A percentile compares a stretch with the other conserved stretches of the same genome.
phyloP scores from a whole-genome alignment of 2,888 invertebrate species.

The Lamellibrachia satsuma region DNA sequence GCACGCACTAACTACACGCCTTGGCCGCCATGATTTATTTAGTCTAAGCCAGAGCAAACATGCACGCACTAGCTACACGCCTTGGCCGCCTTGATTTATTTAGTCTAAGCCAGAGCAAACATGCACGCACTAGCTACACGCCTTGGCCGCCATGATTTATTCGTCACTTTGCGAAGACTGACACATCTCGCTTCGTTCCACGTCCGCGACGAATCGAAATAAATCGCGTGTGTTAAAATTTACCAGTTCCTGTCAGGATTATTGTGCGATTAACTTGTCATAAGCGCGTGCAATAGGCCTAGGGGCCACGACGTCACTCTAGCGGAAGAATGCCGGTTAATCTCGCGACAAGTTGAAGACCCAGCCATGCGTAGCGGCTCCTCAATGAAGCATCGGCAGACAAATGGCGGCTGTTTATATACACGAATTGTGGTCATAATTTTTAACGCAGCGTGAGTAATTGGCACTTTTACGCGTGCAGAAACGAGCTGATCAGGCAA shows the following conservation, averaged over 20 bases:
- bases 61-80: not conserved
- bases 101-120: not conserved
- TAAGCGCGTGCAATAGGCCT: not conserved
- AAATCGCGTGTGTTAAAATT: not conserved
- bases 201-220: slow-evolving; percentile 6
- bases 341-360: not conserved
- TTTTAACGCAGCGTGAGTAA: not conserved
- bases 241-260: not conserved
- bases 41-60: too few species aligned
- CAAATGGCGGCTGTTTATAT: not conserved
- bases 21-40: too few species aligned
- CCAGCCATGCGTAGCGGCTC: not conserved
- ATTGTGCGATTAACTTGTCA: slow-evolving; percentile 17
- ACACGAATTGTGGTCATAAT: not conserved
- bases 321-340: not conserved
- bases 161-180: not conserved
- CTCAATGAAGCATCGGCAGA: not conserved
- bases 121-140: not conserved
- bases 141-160: not conserved
- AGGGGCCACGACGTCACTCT: not conserved
- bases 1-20: too few species aligned
- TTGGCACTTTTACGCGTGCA: not conserved
- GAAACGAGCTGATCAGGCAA: not conserved
- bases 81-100: not conserved
- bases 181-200: not conserved